A percentile compares a stretch with the other conserved stretches of the same genome.
These are phyloP conservation scores for Hypanus sabinus DNA, from an alignment of 2,113 vertebrate genomes.

Conservation along the genomic window DNA sequence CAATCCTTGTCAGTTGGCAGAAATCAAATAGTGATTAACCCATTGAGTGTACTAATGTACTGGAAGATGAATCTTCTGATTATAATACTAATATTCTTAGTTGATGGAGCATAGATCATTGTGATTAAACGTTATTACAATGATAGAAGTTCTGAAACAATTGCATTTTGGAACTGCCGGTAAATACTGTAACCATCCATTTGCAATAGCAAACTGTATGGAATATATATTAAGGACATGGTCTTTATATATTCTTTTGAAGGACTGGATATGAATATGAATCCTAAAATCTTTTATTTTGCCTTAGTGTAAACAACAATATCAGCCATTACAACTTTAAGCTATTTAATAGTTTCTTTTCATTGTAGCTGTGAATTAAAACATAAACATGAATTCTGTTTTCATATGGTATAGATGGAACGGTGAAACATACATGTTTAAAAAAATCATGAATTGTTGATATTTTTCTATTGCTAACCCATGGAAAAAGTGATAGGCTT, in stretches of 20 bases:
- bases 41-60: background rate
- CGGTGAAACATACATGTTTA: too few species aligned
- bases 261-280: background rate
- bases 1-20: constrained; percentile 86
- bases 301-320: background rate
- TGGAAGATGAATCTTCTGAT: background rate
- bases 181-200: too few species aligned
- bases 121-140: background rate
- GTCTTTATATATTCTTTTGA: background rate
- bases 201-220: background rate
- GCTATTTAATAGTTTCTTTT: background rate
- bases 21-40: constrained; percentile 48
- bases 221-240: background rate
- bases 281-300: background rate
- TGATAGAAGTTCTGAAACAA: background rate
- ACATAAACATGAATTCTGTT: background rate
- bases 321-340: background rate
- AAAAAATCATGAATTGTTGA: background rate
- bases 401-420: background rate
- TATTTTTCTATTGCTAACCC: background rate
- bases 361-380: background rate
- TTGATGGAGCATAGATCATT: background rate
- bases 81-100: background rate
- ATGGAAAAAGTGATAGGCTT: background rate
- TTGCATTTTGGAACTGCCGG: background rate